These are phyloP conservation scores for Thera obeliscata DNA, from an alignment of 2,888 invertebrate species.

Conservation along the genomic window DNA sequence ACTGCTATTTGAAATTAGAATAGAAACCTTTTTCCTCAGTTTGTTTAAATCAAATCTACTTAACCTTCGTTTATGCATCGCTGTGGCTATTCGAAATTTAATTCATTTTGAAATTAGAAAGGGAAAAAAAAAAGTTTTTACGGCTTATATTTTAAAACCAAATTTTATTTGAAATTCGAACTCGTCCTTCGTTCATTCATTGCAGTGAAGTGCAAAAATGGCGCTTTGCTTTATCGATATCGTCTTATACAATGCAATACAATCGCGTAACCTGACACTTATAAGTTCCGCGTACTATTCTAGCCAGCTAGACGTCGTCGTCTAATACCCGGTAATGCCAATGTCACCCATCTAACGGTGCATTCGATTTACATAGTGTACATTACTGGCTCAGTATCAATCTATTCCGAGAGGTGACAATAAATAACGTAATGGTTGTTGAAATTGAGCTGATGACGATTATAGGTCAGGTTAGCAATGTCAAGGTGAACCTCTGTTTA, in stretches of 20 bases:
- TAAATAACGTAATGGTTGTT: slow-evolving; percentile 18
- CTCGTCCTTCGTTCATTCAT: slow-evolving; percentile 30
- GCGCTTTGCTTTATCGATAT: slow-evolving; percentile 26
- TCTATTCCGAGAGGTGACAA: slow-evolving; percentile 1
- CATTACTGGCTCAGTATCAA: slow-evolving; percentile 22
- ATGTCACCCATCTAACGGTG: slow-evolving; percentile 24
- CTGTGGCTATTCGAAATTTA: too few relatives aligned
- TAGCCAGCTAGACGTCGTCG: slow-evolving; percentile 61
- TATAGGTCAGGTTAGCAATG: slow-evolving; percentile 42
- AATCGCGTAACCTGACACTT: slow-evolving; percentile 56
- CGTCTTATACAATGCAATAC: slow-evolving; percentile 26
- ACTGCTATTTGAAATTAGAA: too few relatives aligned
- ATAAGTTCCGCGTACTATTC: slow-evolving; percentile 67
- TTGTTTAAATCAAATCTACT: too few relatives aligned
- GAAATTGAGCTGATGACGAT: slow-evolving; percentile 27
- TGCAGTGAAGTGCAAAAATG: slow-evolving; percentile 19
- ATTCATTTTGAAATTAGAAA: background rate
- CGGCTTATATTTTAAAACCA: background rate
- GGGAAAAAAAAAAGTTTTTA: background rate
- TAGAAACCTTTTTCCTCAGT: too few relatives aligned
- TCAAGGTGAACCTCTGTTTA: slow-evolving; percentile 43
- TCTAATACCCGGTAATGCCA: slow-evolving; percentile 23
- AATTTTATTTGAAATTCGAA: slow-evolving; percentile 13
- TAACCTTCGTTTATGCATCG: too few relatives aligned
- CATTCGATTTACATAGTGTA: slow-evolving; percentile 14